Evolutionary conservation across 2,888 invertebrate species (phyloP), one percentile per base, ranked within the genome.

Genomic region (Formica aserva): DNA sequence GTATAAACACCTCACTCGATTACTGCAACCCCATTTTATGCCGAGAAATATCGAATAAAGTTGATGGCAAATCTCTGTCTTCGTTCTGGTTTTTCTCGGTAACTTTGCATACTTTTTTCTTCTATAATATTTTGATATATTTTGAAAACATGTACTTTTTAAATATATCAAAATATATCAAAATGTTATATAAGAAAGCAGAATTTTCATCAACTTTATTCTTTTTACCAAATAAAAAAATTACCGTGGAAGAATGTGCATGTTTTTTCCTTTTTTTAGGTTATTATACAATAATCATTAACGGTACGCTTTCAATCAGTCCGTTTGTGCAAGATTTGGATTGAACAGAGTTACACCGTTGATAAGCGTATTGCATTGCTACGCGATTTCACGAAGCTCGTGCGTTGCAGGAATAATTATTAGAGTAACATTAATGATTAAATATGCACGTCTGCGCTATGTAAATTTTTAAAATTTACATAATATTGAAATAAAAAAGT

Each of bases 11-110:
- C 65, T 65, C 67, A 84, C 32, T 82, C 78, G 35, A 69, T 78
- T 76, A 84, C 83, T 85, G 87, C 89, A 89, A 84, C 76, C 89
- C 82, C 84, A 89, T 83, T 66, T 83, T 84, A 57, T 83, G 9
- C 76, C 72, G 62, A 85, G 76, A 32, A 87, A 82, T 29, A 32
- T 81, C 26, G 85, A 76, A 85, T 65, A 48, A 89, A 82, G 81
- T 81, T 76, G 76, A 81, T 76, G 78, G 72, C 38, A 81, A 63
- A 78, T 82, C n/a, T n/a, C n/a, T 52, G n/a, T n/a, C 69, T 71
- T 63, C 78, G 84, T 35, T 69, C 38, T 8, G 26, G 1, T 77
- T 41, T 8, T 18, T n/a, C 41, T 38, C 3, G 2, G 5, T 32
- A 48, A 29, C 22, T 45, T 45, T n/a, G 2, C 8, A 26, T 1